Conservation (phyloP, 2,888 invertebrate species). For the Agrypnus murinus region DNA sequence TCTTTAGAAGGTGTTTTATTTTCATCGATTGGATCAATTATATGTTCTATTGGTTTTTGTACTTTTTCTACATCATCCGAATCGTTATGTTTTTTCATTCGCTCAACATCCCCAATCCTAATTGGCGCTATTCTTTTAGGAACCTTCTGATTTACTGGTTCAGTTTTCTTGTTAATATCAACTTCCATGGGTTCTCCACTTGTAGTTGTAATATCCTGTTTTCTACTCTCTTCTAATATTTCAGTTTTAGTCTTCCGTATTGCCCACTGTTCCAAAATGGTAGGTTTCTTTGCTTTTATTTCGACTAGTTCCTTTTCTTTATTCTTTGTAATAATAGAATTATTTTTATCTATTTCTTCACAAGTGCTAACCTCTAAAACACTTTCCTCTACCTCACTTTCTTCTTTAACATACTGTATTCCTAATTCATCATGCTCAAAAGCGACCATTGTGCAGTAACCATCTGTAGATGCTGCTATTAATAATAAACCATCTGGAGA, state of each 20-base stretch:
- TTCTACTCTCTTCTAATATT: constrained; percentile 64
- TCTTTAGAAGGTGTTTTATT: constrained; percentile 31
- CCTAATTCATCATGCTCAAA: constrained; percentile 86
- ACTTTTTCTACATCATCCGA: background rate
- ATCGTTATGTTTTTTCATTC: background rate
- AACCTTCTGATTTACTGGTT: too few species aligned
- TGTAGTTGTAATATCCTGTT: background rate
- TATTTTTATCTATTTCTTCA: constrained; percentile 58
- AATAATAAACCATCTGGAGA: constrained; percentile 85
- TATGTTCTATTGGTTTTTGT: background rate
- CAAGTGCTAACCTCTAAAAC: constrained; percentile 60
- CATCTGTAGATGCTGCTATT: constrained; percentile 90
- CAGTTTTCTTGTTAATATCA: too few species aligned
- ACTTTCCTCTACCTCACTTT: constrained; percentile 66
- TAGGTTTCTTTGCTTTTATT: constrained; percentile 61
- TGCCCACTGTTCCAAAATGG: constrained; percentile 67
- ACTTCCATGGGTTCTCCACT: constrained; percentile 55
- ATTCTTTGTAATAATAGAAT: constrained; percentile 38
- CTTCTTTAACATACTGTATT: constrained; percentile 71
- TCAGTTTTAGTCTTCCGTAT: constrained; percentile 15
- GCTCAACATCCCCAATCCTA: constrained; percentile 8
- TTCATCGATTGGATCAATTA: constrained; percentile 20
- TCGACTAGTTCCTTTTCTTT: constrained; percentile 54
- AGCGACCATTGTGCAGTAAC: constrained; percentile 89
- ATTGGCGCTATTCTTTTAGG: constrained; percentile 14